Base-by-base conservation (phyloP, 2,888 invertebrate species). In the Trissolcus japonicus region DNA sequence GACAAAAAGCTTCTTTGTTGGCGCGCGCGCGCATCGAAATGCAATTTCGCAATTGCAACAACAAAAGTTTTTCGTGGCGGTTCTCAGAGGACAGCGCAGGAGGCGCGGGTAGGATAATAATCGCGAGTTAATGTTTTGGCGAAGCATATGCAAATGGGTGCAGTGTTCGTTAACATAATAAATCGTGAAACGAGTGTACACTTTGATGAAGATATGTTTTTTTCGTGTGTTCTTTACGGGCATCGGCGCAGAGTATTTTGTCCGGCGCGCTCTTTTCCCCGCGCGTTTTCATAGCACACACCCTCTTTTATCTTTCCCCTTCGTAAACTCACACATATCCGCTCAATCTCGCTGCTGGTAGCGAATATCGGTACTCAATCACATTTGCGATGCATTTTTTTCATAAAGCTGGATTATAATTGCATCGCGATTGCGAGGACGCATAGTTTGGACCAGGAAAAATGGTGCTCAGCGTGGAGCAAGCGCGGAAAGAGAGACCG, bases 391-490 rank as follows among this genome's bases (percentile, higher is more conserved):
- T 88, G 88, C 88, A 88, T 88, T 88, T 88, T 88, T 88, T 88
- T 86, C 86, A 88, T 88, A 88, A 88, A 88, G 88, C 87, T 88
- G 88, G 87, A 88, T 88, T 88, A 88, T 88, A 88, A 88, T 88
- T 88, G 88, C 88, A 87, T 87, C 87, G 87, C 86, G 85, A 87
- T 86, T 80, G 82, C 81, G 80, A 78, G 80, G 79, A 80, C 78
- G 79, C 84, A 84, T 81, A 82, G 84, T 82, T 82, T 84, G 83
- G 83, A 80, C 82, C 75, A 68, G 76, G 83, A 85, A 85, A 85
- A 86, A 85, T 84, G 84, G 85, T 84, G 83, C 84, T 82, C 80
- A 82, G 81, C 75, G 77, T 76, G 77, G 80, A 82, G 82, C 48
- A 78, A 65, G 65, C 19, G 79, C 75, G 79, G 69, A 78, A 67